Conservation (phyloP, 2,888 invertebrate genomes). For the Cyrtodaria siliqua region DNA sequence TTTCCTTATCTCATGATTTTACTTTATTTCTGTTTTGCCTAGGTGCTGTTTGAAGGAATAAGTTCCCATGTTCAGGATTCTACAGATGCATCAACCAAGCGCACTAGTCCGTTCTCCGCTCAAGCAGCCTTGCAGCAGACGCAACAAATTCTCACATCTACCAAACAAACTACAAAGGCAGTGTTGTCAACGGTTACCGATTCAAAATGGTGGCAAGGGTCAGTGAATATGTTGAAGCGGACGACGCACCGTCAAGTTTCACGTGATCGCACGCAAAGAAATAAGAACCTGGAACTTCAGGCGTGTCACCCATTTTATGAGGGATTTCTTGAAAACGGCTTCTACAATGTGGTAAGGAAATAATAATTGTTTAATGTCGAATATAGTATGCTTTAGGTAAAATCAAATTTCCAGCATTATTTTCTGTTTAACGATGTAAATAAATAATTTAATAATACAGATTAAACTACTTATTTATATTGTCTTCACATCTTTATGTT, state of each 20-base stretch:
- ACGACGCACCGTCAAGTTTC: slow-evolving; percentile 55
- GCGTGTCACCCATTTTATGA: slow-evolving; percentile 85
- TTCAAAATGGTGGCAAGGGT: slow-evolving; percentile 83
- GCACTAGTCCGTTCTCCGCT: slow-evolving; percentile 76
- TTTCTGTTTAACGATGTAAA: no score
- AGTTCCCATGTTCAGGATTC: slow-evolving; percentile 72
- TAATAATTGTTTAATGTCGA: no score
- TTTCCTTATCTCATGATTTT: no score
- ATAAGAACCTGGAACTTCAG: slow-evolving; percentile 78
- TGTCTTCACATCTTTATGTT: no score
- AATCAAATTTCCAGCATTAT: no score
- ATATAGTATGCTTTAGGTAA: no score
- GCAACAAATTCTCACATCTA: slow-evolving; percentile 83
- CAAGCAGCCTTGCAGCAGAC: slow-evolving; percentile 82
- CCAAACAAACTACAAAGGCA: slow-evolving; percentile 82
- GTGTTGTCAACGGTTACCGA: slow-evolving; percentile 80
- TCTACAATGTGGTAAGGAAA: slow-evolving; percentile 76
- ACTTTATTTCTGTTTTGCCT: no score
- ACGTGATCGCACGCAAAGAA: slow-evolving; percentile 69
- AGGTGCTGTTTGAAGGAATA: slow-evolving; percentile 79
- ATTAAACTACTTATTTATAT: no score
- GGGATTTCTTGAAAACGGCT: slow-evolving; percentile 74
- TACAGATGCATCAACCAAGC: slow-evolving; percentile 32
- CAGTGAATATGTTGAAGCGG: slow-evolving; percentile 75
- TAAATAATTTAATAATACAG: no score